Evolutionary conservation across 2,797 vertebrate species (phyloP).

Genomic region (Fratercula arctica): DNA sequence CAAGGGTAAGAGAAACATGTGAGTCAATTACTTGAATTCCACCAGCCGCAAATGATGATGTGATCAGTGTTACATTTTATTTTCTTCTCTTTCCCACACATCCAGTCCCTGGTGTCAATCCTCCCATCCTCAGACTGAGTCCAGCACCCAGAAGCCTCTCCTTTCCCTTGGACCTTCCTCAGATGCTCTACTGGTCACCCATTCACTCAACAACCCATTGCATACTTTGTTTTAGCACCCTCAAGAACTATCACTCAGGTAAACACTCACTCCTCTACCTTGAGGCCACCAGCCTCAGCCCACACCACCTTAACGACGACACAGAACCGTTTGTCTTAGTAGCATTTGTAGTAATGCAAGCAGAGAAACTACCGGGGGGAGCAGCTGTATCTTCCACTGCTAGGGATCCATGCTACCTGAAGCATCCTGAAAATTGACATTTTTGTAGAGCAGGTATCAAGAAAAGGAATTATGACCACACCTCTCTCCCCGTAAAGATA

Average conservation of each 20-base stretch:
- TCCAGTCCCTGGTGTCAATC: background rate
- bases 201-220: too few relatives aligned
- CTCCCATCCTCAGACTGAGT: too few relatives aligned
- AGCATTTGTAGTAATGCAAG: fast-evolving
- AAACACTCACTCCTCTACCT: background rate
- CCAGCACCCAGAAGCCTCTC: background rate
- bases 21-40: background rate
- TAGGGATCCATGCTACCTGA: background rate
- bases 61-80: fast-evolving
- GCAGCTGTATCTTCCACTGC: fast-evolving
- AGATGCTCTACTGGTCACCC: background rate
- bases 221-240: background rate
- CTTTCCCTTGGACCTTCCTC: background rate
- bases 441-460: background rate
- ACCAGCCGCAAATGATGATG: background rate
- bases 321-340: background rate
- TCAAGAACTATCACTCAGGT: fast-evolving
- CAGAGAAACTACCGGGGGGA: background rate
- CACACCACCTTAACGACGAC: fast-evolving
- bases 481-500: fast-evolving
- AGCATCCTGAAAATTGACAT: fast-evolving
- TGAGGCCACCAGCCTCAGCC: background rate
- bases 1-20: background rate
- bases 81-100: background rate
- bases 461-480: background rate